Base-by-base conservation (phyloP, 2,888 invertebrate species). In the Spatulosminthurus flaviceps region DNA sequence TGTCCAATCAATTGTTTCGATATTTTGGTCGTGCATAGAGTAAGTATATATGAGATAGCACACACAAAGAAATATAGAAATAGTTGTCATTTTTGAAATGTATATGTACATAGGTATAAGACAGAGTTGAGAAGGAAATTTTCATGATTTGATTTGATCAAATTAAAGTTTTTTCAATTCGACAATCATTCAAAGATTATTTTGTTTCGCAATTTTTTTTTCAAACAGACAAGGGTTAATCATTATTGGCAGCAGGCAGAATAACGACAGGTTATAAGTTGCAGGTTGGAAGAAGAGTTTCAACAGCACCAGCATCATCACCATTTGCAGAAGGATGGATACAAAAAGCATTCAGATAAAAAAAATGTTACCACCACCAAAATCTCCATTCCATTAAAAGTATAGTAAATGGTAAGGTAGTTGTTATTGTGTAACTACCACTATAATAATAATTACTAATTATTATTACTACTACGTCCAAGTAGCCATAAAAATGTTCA, bases 261-360 rank as follows among this genome's bases (percentile, higher is more conserved):
- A 29, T 4, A 5, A 28, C 29, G 26, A 29, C 51, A 72, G 72
- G 72, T 51, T 43, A 72, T 16, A 51, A 72, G 72, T 72, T 72
- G 72, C 43, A 51, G 28, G 51, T 72, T n/a, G 22, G 72, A 72
- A 43, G 72, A 51, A 29, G 69, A 69, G n/a, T 26, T 51, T 51
- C 28, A 51, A 19, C 51, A 51, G 51, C n/a, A n/a, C n/a, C 51
- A 28, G n/a, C 72, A 51, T 72, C 72, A 51, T 51, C 72, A 72
- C 28, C 51, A 70, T 34, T 70, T 41, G 34, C 42, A 70, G 70
- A 34, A 70, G 22, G 21, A 41, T 51, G 51, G n/a, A n/a, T 51
- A 51, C 51, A 70, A 41, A 75, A 75, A 75, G 61, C 41, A 61
- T 61, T 19, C 26, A 61, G 42, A 74, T 29, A 73, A 19, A 87